Conservation (phyloP, 2,888 invertebrate species). For the Myopa testacea region DNA sequence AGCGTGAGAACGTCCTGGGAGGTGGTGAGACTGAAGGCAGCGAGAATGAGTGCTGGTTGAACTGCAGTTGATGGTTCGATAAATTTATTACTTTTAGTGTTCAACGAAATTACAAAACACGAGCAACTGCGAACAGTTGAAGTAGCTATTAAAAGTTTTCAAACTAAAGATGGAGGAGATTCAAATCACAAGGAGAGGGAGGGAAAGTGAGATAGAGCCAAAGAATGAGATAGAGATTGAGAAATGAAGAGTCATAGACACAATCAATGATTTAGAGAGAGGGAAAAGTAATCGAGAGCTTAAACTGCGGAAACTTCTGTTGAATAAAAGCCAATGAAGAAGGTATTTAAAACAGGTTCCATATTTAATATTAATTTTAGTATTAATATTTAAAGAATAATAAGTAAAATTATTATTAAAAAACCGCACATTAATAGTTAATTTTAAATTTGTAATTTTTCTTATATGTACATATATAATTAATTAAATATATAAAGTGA, state of each 20-base stretch:
- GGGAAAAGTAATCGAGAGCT: no score
- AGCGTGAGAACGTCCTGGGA: not conserved
- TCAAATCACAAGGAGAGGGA: not conserved
- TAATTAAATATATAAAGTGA: no score
- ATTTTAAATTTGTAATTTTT: no score
- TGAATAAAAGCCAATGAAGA: no score
- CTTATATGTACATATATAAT: no score
- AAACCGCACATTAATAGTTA: no score
- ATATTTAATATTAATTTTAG: no score
- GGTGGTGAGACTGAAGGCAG: not conserved
- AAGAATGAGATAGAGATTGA: not conserved
- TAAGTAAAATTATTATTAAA: no score
- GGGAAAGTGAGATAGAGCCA: not conserved
- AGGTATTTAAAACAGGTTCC: no score
- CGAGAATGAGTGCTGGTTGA: not conserved
- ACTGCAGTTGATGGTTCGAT: constrained; percentile 60
- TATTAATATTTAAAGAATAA: no score
- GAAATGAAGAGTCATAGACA: not conserved
- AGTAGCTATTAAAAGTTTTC: constrained; percentile 58
- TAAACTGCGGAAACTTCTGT: no score
- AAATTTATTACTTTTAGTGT: constrained; percentile 64
- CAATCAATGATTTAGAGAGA: no score
- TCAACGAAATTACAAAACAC: constrained; percentile 41
- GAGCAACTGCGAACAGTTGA: constrained; percentile 35
- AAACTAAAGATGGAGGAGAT: constrained; percentile 15